A percentile compares a stretch with the other conserved stretches of the same genome.
Conservation (phyloP, 2,797 vertebrate species). For the Carapus acus region DNA sequence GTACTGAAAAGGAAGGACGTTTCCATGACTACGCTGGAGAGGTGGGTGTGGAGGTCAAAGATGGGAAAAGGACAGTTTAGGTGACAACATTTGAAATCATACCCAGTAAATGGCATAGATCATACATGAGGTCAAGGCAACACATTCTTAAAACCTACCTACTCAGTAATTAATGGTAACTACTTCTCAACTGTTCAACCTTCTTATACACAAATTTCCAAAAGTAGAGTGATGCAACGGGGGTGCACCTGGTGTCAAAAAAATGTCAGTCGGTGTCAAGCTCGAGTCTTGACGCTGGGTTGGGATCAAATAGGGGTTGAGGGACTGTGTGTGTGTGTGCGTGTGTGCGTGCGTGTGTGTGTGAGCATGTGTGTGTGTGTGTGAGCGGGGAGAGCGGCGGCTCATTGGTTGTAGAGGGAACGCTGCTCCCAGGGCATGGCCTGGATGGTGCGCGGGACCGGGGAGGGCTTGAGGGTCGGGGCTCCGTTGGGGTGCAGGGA, state of each 20-base stretch:
- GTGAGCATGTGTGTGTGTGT: background rate
- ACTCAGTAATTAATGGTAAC: slow-evolving; percentile 65
- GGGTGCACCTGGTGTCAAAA: background rate
- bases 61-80: slow-evolving; percentile 42
- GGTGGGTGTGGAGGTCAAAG: slow-evolving; percentile 34
- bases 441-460: slow-evolving; percentile 68
- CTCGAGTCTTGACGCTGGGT: slow-evolving; percentile 38
- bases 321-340: slow-evolving; percentile 7
- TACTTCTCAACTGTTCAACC: slow-evolving; percentile 54
- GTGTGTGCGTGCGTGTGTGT: slow-evolving; percentile 4
- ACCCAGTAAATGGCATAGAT: slow-evolving; percentile 68
- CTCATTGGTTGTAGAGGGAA: slow-evolving; percentile 73
- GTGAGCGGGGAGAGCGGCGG: background rate
- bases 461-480: slow-evolving; percentile 68
- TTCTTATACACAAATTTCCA: slow-evolving; percentile 43
- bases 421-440: slow-evolving; percentile 73
- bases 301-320: slow-evolving; percentile 5
- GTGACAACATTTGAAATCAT: slow-evolving; percentile 63
- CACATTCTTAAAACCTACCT: slow-evolving; percentile 66
- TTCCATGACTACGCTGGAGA: slow-evolving; percentile 47
- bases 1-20: slow-evolving; percentile 45
- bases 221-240: slow-evolving; percentile 16
- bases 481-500: slow-evolving; percentile 67
- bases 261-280: background rate
- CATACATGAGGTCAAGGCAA: slow-evolving; percentile 69